phyloP scores from a whole-genome alignment of 2,888 invertebrate genomes.

The Mesorhabditis sp. region DNA sequence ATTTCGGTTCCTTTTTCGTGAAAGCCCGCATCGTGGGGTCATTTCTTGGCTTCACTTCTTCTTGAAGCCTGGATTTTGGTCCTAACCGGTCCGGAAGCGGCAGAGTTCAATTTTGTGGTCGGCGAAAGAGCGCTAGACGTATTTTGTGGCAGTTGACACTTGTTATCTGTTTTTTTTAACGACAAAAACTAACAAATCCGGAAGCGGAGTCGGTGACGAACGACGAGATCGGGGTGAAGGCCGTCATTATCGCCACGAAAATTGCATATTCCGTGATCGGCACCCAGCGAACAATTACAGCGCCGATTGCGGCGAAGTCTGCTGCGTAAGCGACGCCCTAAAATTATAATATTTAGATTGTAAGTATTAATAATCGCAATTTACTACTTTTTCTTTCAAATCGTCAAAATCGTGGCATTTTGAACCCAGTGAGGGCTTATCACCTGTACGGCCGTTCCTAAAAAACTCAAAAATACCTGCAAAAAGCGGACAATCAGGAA shows the following conservation, averaged over 20 bases:
- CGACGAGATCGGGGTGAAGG: slow-evolving; percentile 2
- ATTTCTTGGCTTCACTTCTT: too few species aligned
- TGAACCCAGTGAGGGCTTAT: too few species aligned
- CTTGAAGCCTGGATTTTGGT: too few species aligned
- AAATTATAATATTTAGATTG: neutral
- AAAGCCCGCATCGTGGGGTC: too few species aligned
- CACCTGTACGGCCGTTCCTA: neutral
- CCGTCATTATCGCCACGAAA: neutral
- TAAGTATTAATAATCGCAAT: too few species aligned
- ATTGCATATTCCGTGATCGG: neutral
- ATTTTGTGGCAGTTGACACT: too few species aligned
- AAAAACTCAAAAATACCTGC: slow-evolving; percentile 8
- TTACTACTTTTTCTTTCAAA: too few species aligned
- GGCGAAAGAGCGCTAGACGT: too few species aligned
- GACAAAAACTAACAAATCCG: slow-evolving; percentile 4
- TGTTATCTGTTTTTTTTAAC: neutral
- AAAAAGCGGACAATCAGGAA: slow-evolving; percentile 13
- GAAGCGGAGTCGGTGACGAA: neutral
- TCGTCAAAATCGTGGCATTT: too few species aligned
- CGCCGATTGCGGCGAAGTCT: slow-evolving; percentile 19
- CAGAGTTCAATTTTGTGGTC: too few species aligned
- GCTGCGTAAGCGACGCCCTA: slow-evolving; percentile 18
- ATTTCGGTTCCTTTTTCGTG: too few species aligned
- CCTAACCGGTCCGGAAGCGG: too few species aligned
- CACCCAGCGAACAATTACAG: slow-evolving; percentile 12